Evolutionary conservation across 2,113 vertebrate species (phyloP), one percentile per base, ranked within the genome.

Genomic region (Psilopogon haemacephalus): DNA sequence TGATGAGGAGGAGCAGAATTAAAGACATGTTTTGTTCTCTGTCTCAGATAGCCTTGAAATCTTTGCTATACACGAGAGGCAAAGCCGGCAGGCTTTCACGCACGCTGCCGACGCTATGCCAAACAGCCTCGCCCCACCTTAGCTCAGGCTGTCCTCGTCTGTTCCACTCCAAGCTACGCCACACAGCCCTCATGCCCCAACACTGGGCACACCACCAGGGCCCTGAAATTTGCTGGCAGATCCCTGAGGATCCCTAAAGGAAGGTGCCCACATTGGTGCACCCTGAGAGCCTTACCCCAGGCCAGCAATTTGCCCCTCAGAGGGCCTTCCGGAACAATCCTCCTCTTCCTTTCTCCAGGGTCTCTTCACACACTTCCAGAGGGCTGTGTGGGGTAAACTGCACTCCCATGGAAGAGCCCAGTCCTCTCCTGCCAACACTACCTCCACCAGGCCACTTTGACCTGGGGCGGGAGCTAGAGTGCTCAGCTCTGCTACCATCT

Each of bases 261-360:
- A 14, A 15, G 0, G 0, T 5, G 1, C 1, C 24, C 12, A 16
- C 18, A 15, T 5, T 60, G 37, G 9, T 16, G 30, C 17, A n/a
- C 8, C 12, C 30, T 0, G 0, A 59, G 15, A 44, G 15, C 32
- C 38, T 60, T 9, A 28, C 5, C 12, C 32, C 33, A 55, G 65
- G 17, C 12, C 35, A 12, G 35, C 4, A 1, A 21, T 7, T 13
- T 13, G 37, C 14, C 55, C 71, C 21, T 44, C 24, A 0, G 0
- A 0, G 33, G 11, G 5, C 35, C 24, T 54, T 77, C 44, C 44
- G 12, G 38, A 79, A 16, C 26, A 56, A 46, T 2, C 12, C 3
- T 7, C 3, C 12, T 15, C 14, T 0, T 0, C 11, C 8, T 15
- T 59, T 37, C 74, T 16, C 12, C 37, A 3, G 12, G 8, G 13